These are phyloP conservation scores for Pherbina coryleti DNA, from an alignment of 2,888 invertebrate genomes.

Conservation along the genomic window DNA sequence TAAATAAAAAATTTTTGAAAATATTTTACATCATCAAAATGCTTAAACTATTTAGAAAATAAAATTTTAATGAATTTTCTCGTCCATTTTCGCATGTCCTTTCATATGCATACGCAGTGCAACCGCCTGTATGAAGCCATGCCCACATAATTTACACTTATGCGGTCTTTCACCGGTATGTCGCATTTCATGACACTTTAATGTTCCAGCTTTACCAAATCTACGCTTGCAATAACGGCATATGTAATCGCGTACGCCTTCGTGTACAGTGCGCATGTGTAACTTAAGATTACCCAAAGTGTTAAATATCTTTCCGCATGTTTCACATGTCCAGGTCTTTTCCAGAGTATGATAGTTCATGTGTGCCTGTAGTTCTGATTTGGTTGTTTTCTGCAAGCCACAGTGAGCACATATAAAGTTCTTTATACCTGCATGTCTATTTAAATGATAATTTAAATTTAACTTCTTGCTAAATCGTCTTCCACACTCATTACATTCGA, in stretches of 20 bases:
- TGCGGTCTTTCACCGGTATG: conserved; percentile 50
- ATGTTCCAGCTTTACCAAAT: conserved; percentile 48
- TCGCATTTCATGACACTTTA: conserved; percentile 49
- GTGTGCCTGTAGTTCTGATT: conserved; percentile 43
- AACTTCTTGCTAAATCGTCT: conserved; percentile 42
- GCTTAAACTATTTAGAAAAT: no score
- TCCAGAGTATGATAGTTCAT: conserved; percentile 47
- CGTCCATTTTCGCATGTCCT: conserved; percentile 26
- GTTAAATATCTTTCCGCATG: conserved; percentile 42
- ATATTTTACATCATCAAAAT: not conserved
- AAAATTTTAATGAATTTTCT: not conserved
- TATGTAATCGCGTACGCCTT: conserved; percentile 43
- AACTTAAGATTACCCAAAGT: conserved; percentile 42
- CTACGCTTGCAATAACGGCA: conserved; percentile 45
- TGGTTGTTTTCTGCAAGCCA: conserved; percentile 45
- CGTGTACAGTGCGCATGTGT: conserved; percentile 47
- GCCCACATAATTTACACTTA: conserved; percentile 43
- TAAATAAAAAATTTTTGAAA: not conserved
- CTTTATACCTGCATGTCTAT: conserved; percentile 47
- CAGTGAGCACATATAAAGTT: conserved; percentile 49
- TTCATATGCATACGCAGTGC: conserved; percentile 46
- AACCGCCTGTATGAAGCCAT: conserved; percentile 46
- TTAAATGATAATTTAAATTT: conserved; percentile 47
- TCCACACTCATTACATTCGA: conserved; percentile 43
- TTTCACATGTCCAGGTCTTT: conserved; percentile 42